Percentiles rank a stretch among this genome's conserved stretches.
These are phyloP conservation scores for Heliconius nattereri DNA, from an alignment of 1,140 invertebrate genomes.

Conservation along the genomic window DNA sequence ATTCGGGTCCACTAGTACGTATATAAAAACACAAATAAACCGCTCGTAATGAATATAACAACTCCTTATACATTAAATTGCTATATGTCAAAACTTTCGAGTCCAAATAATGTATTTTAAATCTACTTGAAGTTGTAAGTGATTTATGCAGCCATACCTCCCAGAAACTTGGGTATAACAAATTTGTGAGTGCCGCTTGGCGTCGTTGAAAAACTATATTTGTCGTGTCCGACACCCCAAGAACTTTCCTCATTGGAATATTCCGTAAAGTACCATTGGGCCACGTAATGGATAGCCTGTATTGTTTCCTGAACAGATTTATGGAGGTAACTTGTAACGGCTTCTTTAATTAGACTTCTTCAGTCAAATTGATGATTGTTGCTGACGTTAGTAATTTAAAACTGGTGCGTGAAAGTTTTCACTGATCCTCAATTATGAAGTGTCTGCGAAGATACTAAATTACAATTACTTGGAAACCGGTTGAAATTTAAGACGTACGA, in stretches of 20 bases:
- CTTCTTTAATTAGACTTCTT: constrained; percentile 80
- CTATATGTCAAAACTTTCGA: constrained; percentile 34
- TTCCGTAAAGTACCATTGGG: constrained; percentile 70
- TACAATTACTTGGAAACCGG: constrained; percentile 15
- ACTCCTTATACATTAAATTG: constrained; percentile 16
- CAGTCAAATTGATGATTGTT: constrained; percentile 79
- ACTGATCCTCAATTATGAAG: constrained; percentile 52
- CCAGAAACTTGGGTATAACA: constrained; percentile 53
- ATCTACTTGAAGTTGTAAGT: constrained; percentile 52
- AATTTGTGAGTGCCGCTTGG: constrained; percentile 59
- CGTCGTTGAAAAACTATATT: constrained; percentile 77
- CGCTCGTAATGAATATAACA: not conserved
- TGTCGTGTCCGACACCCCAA: constrained; percentile 61
- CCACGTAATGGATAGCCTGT: constrained; percentile 73
- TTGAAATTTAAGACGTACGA: constrained; percentile 8
- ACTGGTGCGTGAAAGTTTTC: constrained; percentile 44
- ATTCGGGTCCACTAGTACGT: too few relatives aligned
- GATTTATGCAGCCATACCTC: constrained; percentile 57
- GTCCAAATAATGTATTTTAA: constrained; percentile 47
- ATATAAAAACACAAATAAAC: too few relatives aligned
- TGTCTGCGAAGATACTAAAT: constrained; percentile 46
- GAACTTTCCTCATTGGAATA: constrained; percentile 76
- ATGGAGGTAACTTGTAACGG: constrained; percentile 80
- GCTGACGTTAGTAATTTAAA: constrained; percentile 72
- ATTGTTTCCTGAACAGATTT: constrained; percentile 77